Evolutionary conservation across 1,140 invertebrate species (phyloP), one percentile per base, ranked within the genome.

Genomic region (Tetramorium parvispinum): DNA sequence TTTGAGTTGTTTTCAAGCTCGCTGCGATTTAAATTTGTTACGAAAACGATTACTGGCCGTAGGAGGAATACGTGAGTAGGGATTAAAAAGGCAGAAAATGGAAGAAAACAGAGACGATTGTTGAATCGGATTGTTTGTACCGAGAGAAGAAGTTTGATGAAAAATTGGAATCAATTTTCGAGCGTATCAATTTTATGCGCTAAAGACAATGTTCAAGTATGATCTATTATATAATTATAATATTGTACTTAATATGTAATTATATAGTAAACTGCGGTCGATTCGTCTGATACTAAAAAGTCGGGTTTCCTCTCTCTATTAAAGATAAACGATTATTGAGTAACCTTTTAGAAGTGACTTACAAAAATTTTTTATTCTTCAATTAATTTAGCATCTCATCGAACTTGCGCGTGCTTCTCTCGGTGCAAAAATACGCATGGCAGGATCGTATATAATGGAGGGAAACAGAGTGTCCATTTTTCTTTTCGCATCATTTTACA

Each of bases 331-430:
- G 10, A 82, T 40, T 70, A n/a, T 70, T 57, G 46, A 55, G 21
- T 63, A n/a, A 37, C 24, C 40, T 75, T 81, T 83, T 83, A 83
- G n/a, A 83, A 75, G 27, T 83, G 79, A 83, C 79, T 49, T 73
- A 55, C 37, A 24, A 57, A 46, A 71, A 59, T 68, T 65, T 79
- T 79, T 81, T 81, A 81, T 81, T 3, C 49, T 55, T 53, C 27
- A 66, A 49, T 63, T 61, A 40, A 78, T 79, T 51, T 13, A 55
- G 10, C 21, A 13, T 70, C 53, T 75, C 55, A 57, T 82, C 40
- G 40, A 73, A 73, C 16, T 55, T 46, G 46, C n/a, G 11, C 49
- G 13, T 24, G n/a, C 57, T 46, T 70, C 68, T 63, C 85, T 59
- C 71, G 77, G 49, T 57, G 51, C 55, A 78, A 40, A 51, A 24